Conservation (phyloP, 2,113 vertebrate species). For the Forbesichthys papilliferus region DNA sequence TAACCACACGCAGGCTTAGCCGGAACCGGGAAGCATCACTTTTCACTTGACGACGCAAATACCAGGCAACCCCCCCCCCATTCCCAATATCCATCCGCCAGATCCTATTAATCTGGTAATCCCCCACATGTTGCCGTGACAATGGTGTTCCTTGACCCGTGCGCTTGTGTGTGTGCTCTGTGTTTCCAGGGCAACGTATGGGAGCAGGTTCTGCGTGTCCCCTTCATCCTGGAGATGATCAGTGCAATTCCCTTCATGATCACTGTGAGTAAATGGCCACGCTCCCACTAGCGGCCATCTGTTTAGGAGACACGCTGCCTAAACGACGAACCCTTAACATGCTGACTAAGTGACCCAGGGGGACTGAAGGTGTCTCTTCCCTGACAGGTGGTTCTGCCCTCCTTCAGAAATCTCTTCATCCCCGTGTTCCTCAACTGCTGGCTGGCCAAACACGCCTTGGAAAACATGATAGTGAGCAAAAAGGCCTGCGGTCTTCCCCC, state of each 20-base stretch:
- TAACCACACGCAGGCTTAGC: conserved; percentile 27
- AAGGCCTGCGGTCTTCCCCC: neutral
- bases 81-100: neutral
- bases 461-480: conserved; percentile 85
- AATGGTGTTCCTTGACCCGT: conserved; percentile 52
- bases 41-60: conserved; percentile 13
- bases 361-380: conserved; percentile 22
- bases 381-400: conserved; percentile 79
- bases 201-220: conserved; percentile 83
- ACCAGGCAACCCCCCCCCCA: conserved; percentile 25
- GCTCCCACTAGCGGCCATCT: conserved; percentile 12
- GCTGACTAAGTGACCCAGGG: conserved; percentile 1
- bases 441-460: conserved; percentile 83
- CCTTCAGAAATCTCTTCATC: conserved; percentile 82
- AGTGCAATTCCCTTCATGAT: conserved; percentile 82
- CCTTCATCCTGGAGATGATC: conserved; percentile 85
- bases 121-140: conserved; percentile 47
- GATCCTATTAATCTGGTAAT: conserved; percentile 45
- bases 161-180: conserved; percentile 25
- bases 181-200: conserved; percentile 84
- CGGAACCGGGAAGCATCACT: conserved; percentile 27
- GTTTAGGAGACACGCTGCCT: conserved; percentile 1
- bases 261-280: conserved; percentile 75
- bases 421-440: conserved; percentile 86
- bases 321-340: neutral